phyloP scores from a whole-genome alignment of 2,797 vertebrate species.

The Salmo trutta region DNA sequence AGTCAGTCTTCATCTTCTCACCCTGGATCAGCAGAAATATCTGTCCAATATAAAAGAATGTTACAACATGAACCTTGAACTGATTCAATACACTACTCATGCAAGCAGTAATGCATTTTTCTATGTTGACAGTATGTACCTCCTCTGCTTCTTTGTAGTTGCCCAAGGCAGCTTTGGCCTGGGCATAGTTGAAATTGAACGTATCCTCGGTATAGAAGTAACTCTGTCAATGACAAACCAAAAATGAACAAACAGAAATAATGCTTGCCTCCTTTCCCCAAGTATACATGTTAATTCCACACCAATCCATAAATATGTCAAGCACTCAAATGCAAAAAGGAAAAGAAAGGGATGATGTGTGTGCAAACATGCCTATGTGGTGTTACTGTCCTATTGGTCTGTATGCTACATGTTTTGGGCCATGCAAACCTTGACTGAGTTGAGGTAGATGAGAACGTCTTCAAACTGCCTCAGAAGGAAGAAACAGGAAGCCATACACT shows the following conservation, averaged over 20 bases:
- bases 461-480: slow-evolving; percentile 94
- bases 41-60: slow-evolving; percentile 60
- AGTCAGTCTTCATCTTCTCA: slow-evolving; percentile 96
- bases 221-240: slow-evolving; percentile 76
- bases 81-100: neutral
- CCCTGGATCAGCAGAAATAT: slow-evolving; percentile 93
- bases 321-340: too few relatives aligned
- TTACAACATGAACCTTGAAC: neutral
- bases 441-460: slow-evolving; percentile 96
- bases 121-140: slow-evolving; percentile 66
- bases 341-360: neutral
- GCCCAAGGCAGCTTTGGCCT: slow-evolving; percentile 92
- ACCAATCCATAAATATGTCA: too few relatives aligned
- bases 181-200: slow-evolving; percentile 98
- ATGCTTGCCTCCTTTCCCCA: too few relatives aligned
- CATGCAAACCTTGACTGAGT: slow-evolving; percentile 92
- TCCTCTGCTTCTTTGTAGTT: slow-evolving; percentile 94
- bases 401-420: neutral
- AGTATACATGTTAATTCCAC: too few relatives aligned
- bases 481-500: slow-evolving; percentile 98
- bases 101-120: neutral
- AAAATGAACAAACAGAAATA: neutral
- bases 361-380: neutral
- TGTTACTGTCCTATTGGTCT: neutral
- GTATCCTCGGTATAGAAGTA: slow-evolving; percentile 96